phyloP scores from a whole-genome alignment of 2,797 vertebrate species.

The Rhinichthys osculus region DNA sequence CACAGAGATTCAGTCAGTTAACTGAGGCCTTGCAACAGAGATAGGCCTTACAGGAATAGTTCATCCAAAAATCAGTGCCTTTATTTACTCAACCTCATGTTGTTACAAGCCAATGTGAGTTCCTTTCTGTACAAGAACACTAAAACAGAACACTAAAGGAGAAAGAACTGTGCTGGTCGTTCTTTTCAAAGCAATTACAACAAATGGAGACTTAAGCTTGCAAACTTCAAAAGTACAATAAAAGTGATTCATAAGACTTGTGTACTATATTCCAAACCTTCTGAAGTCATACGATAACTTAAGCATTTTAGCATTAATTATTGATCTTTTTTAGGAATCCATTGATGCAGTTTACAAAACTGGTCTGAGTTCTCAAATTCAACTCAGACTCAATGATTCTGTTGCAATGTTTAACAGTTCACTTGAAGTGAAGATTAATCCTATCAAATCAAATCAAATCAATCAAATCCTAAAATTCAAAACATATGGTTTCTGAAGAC shows the following conservation, averaged over 20 bases:
- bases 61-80: neutral
- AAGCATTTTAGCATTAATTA: too few relatives aligned
- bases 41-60: neutral
- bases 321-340: too few relatives aligned
- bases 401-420: too few relatives aligned
- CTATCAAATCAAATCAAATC: too few relatives aligned
- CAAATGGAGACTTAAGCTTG: neutral
- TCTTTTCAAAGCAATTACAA: neutral
- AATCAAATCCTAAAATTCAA: neutral
- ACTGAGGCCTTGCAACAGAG: neutral
- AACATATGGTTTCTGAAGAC: neutral
- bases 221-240: neutral
- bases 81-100: neutral
- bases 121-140: neutral
- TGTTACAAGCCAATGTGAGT: neutral
- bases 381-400: too few relatives aligned
- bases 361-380: too few relatives aligned
- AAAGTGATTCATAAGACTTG: neutral
- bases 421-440: neutral
- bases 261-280: neutral
- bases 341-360: too few relatives aligned
- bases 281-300: neutral
- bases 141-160: neutral
- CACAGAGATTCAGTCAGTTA: neutral
- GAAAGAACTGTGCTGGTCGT: neutral